Base-by-base conservation (phyloP, 2,888 invertebrate genomes). In the Rotaria magnacalcarata region DNA sequence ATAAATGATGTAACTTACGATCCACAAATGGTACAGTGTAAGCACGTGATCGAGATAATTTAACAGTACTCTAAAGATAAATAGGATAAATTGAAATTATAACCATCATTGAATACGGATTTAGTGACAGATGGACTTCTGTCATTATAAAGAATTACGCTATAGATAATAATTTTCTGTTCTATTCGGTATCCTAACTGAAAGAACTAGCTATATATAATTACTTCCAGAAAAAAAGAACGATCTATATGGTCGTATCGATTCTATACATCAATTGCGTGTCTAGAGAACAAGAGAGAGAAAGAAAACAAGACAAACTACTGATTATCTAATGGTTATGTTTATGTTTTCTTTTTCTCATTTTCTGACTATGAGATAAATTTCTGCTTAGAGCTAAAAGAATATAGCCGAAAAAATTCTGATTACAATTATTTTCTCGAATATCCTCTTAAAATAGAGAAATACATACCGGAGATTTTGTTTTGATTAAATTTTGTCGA, bases 401-500 rank as follows among this genome's bases (percentile, higher is more conserved):
- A 80, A 8, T 47, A n/a, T 80, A 47, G 24, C 34, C 34, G 34
- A 34, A 34, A 34, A 34, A 34, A 34, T 34, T 34, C 34, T 34
- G 34, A 34, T 34, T 34, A 34, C 34, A 34, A 34, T 34, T 34
- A 34, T 34, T 34, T 34, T 34, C 34, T 34, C 34, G 34, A 34
- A 34, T 34, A 34, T 34, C 34, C 34, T 34, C 34, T 34, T 52
- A 52, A 14, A 52, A 14, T 16, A 52, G 1, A 3, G 11, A 47
- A 14, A 52, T 8, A 52, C 0, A 47, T 80, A 80, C 80, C 80
- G 80, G 80, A 8, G 80, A 80, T 47, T 80, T 80, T 47, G 80
- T 47, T 80, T 80, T 80, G 80, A 80, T 80, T 47, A 80, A 47
- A 80, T 80, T 80, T 80, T 80, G 80, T 80, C 80, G 80, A 80